phyloP scores from a whole-genome alignment of 2,888 invertebrate species.

The Hetaerina titia region DNA sequence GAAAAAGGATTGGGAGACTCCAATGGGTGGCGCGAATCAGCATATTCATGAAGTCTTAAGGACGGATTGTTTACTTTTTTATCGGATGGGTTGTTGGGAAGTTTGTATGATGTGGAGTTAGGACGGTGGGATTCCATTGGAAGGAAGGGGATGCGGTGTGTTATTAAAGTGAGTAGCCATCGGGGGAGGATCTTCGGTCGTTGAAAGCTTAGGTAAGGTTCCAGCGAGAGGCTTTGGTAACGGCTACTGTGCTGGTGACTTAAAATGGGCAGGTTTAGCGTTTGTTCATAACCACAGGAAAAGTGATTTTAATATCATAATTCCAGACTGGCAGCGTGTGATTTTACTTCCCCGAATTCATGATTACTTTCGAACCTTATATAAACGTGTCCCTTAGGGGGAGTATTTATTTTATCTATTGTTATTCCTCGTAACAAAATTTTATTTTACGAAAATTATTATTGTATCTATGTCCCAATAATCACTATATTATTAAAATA shows the following conservation, averaged over 20 bases:
- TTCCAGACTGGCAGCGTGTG: no score
- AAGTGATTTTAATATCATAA: no score
- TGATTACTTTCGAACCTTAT: no score
- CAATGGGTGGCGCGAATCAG: constrained; percentile 56
- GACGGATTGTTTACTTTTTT: constrained; percentile 66
- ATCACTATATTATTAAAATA: no score
- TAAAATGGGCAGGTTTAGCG: not conserved
- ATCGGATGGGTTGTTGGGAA: constrained; percentile 58
- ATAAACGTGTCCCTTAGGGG: no score
- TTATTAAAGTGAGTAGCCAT: constrained; percentile 62
- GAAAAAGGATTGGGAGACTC: constrained; percentile 56
- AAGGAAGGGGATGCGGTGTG: not conserved
- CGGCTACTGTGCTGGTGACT: constrained; percentile 38
- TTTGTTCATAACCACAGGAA: not conserved
- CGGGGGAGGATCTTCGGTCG: constrained; percentile 49
- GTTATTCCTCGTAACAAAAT: no score
- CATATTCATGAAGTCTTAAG: constrained; percentile 67
- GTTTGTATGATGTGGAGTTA: constrained; percentile 22
- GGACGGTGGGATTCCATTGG: constrained; percentile 28
- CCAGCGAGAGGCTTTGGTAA: not conserved
- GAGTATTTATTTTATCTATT: no score
- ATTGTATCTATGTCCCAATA: no score
- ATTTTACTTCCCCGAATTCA: no score
- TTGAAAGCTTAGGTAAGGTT: constrained; percentile 53
- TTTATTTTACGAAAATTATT: no score